A percentile compares a stretch with the other conserved stretches of the same genome.
These are phyloP conservation scores for Trichopoda pennipes DNA, from an alignment of 2,888 invertebrate species.

Conservation along the genomic window DNA sequence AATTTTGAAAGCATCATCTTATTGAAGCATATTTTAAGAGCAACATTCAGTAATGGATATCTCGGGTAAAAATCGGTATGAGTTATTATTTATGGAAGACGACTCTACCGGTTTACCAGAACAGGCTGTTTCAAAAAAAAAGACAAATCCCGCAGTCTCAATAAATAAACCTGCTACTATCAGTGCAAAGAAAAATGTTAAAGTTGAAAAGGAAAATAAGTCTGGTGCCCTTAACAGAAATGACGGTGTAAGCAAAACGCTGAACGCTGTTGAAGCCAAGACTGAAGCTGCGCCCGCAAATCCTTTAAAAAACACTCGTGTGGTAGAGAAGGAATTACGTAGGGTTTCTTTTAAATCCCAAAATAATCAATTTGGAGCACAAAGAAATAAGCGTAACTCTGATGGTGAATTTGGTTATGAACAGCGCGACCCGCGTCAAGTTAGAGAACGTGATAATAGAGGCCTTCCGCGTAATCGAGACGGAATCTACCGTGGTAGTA, in stretches of 20 bases:
- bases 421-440: slow-evolving; percentile 76
- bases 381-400: slow-evolving; percentile 81
- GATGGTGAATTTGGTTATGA: slow-evolving; percentile 81
- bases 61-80: slow-evolving; percentile 79
- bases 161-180: slow-evolving; percentile 21
- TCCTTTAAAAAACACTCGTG: background rate
- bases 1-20: slow-evolving; percentile 24
- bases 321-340: slow-evolving; percentile 15
- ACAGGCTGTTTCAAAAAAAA: slow-evolving; percentile 69
- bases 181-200: slow-evolving; percentile 64
- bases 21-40: background rate
- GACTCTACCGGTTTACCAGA: slow-evolving; percentile 69
- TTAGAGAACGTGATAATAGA: slow-evolving; percentile 81
- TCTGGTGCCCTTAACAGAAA: slow-evolving; percentile 75
- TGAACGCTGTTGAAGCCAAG: slow-evolving; percentile 23
- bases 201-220: slow-evolving; percentile 78
- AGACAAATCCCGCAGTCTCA: slow-evolving; percentile 68
- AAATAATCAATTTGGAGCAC: slow-evolving; percentile 35
- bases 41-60: slow-evolving; percentile 74
- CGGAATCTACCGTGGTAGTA: slow-evolving; percentile 84
- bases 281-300: background rate
- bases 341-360: slow-evolving; percentile 13
- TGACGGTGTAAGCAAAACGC: slow-evolving; percentile 45
- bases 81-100: slow-evolving; percentile 79
- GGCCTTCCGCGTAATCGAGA: slow-evolving; percentile 77